Evolutionary conservation across 1,140 invertebrate genomes (phyloP).

Genomic region (Pteromalus puparum): DNA sequence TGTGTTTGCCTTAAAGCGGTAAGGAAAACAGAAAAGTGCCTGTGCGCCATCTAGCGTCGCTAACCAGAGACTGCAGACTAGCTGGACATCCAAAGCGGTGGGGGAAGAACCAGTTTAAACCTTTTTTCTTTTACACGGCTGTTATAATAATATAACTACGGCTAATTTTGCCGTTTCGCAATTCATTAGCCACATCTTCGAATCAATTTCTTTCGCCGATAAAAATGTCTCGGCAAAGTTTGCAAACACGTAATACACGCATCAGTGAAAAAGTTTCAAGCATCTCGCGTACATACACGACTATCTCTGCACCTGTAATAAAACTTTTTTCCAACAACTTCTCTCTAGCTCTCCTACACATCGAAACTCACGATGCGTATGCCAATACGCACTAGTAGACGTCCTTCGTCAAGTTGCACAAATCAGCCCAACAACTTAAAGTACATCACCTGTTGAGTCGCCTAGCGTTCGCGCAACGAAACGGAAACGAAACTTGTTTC

Average conservation of each 20-base stretch:
- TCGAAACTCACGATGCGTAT: no score
- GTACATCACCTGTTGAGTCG: conserved; percentile 49
- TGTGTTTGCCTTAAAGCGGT: no score
- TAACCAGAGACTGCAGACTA: no score
- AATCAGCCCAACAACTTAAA: conserved; percentile 45
- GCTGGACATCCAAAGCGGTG: no score
- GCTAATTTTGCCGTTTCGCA: no score
- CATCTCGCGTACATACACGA: background rate
- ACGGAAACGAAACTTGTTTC: conserved; percentile 19
- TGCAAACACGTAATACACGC: background rate
- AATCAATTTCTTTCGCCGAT: background rate
- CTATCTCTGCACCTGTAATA: conserved; percentile 18
- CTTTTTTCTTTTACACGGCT: no score
- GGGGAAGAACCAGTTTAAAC: no score
- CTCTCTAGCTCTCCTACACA: background rate
- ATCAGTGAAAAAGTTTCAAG: background rate
- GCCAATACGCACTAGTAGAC: no score
- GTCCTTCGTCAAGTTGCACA: conserved; percentile 21
- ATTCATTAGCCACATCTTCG: no score
- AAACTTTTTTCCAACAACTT: conserved; percentile 22
- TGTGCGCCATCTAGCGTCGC: no score
- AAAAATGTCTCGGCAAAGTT: background rate
- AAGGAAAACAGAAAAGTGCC: no score
- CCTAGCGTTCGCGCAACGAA: background rate
- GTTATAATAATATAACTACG: no score